Evolutionary conservation across 1,140 invertebrate species (phyloP), one percentile per base, ranked within the genome.

Genomic region (Achroia grisella): DNA sequence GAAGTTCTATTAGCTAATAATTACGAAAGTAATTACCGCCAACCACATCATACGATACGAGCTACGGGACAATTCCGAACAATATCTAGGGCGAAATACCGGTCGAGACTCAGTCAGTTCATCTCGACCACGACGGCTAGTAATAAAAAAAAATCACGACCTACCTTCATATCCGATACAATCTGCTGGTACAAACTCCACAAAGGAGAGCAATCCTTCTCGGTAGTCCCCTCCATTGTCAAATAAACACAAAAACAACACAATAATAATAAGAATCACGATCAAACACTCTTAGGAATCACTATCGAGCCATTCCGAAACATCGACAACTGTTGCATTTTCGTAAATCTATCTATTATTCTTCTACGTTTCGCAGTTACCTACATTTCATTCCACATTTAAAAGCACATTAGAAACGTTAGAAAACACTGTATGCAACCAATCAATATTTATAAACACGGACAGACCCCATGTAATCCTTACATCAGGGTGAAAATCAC

Each of bases 371-470:
- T 42, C 32, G 40, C 52, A 44, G 53, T 55, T 58, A 67, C 62
- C 71, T 80, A 82, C 78, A 80, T 79, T 74, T 71, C 81, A 79
- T 69, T 65, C 52, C 44, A 66, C 57, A 53, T 58, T 64, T 57
- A 29, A 51, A 50, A 42, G 57, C 55, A 61, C 54, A 69, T 64
- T 53, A 54, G 43, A 56, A 72, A 63, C 48, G 44, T 47, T 60
- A 66, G 47, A 62, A 70, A 83, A 71, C 62, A 73, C 62, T 44
- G 65, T 67, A 66, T 62, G 62, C 57, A 68, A 75, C 75, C 77
- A 81, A 85, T 85, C 81, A 85, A 85, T 85, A 85, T 85, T 84
- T 85, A 82, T 82, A 84, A 82, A 82, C 77, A 81, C 55, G 56
- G 71, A 71, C 61, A 79, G 65, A 69, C 72, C 69, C 67, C 63